Percentiles rank a stretch among this genome's conserved stretches.
Evolutionary conservation across 2,888 invertebrate genomes (phyloP).

Genomic region (Scrobipalpa atriplicella): DNA sequence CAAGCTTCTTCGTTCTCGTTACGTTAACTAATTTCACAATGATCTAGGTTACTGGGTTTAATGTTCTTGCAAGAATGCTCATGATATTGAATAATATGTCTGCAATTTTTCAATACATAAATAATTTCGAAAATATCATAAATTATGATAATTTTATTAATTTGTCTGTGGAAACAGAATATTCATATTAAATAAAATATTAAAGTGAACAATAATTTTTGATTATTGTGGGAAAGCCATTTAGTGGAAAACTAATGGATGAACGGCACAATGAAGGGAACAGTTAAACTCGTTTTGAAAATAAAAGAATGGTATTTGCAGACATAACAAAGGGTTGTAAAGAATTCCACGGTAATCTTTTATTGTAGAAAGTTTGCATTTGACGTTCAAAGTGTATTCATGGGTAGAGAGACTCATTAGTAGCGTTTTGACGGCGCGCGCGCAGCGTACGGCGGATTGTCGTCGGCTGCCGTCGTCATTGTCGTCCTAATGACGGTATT

Average conservation of each 20-base stretch:
- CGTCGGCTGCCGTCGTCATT: slow-evolving; percentile 33
- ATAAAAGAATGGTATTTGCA: slow-evolving; percentile 28
- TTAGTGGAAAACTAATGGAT: slow-evolving; percentile 17
- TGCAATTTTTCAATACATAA: too few species aligned
- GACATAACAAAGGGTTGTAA: slow-evolving; percentile 31
- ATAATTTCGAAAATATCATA: neutral
- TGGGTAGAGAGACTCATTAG: slow-evolving; percentile 49
- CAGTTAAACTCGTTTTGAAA: slow-evolving; percentile 17
- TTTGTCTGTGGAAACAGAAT: neutral
- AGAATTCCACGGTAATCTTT: slow-evolving; percentile 31
- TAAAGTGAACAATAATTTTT: neutral
- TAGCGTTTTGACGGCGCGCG: slow-evolving; percentile 33
- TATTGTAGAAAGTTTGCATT: slow-evolving; percentile 46
- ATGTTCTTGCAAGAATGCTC: slow-evolving; percentile 40
- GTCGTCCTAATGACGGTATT: slow-evolving; percentile 56
- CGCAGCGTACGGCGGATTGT: slow-evolving; percentile 1
- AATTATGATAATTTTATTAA: neutral
- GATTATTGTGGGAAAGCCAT: slow-evolving; percentile 15
- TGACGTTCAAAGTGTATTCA: slow-evolving; percentile 44
- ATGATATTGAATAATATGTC: slow-evolving; percentile 2
- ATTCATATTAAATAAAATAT: too few species aligned
- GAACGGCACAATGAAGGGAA: slow-evolving; percentile 23
- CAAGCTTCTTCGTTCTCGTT: slow-evolving; percentile 34
- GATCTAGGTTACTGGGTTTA: slow-evolving; percentile 54
- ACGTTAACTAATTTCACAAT: slow-evolving; percentile 42